A percentile compares a stretch with the other conserved stretches of the same genome.
phyloP scores from a whole-genome alignment of 2,797 vertebrate species.

The Heteromormyrus szaboi region DNA sequence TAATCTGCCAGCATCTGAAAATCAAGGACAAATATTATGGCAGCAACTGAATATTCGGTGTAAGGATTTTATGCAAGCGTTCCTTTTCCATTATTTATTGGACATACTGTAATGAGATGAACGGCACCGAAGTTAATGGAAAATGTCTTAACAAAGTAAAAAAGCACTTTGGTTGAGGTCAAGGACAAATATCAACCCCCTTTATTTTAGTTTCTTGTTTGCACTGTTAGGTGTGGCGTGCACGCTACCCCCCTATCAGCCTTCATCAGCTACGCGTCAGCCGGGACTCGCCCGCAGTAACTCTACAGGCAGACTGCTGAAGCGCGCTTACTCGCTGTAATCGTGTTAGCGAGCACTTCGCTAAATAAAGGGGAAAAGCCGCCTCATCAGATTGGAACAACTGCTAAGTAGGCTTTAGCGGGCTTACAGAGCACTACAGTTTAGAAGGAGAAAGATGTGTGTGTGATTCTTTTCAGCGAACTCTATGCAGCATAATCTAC shows the following conservation, averaged over 20 bases:
- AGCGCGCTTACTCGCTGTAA: constrained; percentile 53
- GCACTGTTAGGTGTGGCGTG: background rate
- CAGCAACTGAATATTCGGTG: background rate
- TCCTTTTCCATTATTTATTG: background rate
- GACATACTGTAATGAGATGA: background rate
- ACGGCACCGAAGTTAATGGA: background rate
- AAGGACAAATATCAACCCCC: background rate
- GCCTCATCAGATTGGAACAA: constrained; percentile 59
- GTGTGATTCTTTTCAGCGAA: background rate
- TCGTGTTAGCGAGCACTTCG: constrained; percentile 69
- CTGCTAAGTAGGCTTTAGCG: constrained; percentile 52
- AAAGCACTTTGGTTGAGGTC: background rate
- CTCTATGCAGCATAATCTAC: background rate
- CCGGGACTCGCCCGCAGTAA: constrained; percentile 48
- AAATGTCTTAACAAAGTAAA: background rate
- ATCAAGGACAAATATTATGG: background rate
- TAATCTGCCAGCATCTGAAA: background rate
- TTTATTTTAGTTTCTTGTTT: background rate
- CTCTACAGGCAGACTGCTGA: constrained; percentile 41
- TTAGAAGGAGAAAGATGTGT: background rate
- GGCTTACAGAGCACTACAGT: constrained; percentile 29
- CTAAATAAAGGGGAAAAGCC: constrained; percentile 61
- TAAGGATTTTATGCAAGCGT: background rate
- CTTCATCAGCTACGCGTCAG: constrained; percentile 31
- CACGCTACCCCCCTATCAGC: background rate